phyloP scores from a whole-genome alignment of 1,140 invertebrate species.

The Eupeodes corollae region DNA sequence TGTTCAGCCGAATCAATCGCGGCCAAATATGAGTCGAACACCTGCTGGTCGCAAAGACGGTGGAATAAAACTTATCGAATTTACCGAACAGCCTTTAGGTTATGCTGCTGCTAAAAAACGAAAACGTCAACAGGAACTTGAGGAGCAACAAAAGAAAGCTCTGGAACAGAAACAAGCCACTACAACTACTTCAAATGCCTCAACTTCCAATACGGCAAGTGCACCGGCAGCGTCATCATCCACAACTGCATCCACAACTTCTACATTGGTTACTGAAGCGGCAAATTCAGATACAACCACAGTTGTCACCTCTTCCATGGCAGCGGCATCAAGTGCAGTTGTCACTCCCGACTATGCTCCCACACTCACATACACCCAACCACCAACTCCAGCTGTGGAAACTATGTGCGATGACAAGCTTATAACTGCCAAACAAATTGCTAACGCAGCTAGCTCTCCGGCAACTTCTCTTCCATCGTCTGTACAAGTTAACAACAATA shows the following conservation, averaged over 20 bases:
- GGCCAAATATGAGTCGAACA: constrained; percentile 39
- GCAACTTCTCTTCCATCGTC: too few species aligned
- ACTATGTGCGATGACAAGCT: too few species aligned
- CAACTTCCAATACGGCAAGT: constrained; percentile 15
- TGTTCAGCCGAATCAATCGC: constrained; percentile 38
- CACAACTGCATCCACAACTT: constrained; percentile 3
- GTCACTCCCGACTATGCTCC: constrained; percentile 27
- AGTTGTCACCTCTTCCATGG: constrained; percentile 16
- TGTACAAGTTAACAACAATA: too few species aligned
- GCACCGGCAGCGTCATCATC: constrained; percentile 15
- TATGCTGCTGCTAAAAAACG: constrained; percentile 50
- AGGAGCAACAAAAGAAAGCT: constrained; percentile 62
- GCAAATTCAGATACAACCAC: constrained; percentile 35
- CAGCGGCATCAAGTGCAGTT: neutral
- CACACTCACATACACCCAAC: constrained; percentile 23
- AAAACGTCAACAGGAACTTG: constrained; percentile 56
- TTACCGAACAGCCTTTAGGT: constrained; percentile 78
- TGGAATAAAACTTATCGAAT: constrained; percentile 86
- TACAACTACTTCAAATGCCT: constrained; percentile 35
- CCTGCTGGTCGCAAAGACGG: constrained; percentile 66
- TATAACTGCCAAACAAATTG: too few species aligned
- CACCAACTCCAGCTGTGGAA: constrained; percentile 7
- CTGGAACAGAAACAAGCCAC: constrained; percentile 46
- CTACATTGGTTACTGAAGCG: constrained; percentile 26
- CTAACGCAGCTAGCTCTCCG: too few species aligned